A percentile compares a stretch with the other conserved stretches of the same genome.
Conservation (phyloP, 2,113 vertebrate species). For the Polypterus senegalus region DNA sequence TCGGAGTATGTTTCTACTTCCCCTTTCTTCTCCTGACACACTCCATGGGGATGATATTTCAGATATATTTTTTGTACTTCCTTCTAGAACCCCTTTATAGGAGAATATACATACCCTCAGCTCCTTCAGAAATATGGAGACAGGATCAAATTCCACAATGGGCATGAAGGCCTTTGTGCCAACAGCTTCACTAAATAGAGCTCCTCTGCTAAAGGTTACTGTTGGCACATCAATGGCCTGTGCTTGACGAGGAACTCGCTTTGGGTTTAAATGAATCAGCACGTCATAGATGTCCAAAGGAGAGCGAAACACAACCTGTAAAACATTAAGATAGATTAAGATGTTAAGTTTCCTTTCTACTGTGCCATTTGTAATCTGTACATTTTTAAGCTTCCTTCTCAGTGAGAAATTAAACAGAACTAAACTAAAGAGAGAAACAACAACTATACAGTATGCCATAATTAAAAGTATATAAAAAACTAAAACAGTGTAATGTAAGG, state of each 20-base stretch:
- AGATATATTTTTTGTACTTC: too few species aligned
- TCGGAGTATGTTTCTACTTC: too few species aligned
- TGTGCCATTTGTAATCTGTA: too few species aligned
- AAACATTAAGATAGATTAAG: neutral
- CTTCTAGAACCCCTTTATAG: neutral
- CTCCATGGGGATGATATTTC: too few species aligned
- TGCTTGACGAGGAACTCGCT: slow-evolving; percentile 67
- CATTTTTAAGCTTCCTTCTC: too few species aligned
- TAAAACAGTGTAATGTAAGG: too few species aligned
- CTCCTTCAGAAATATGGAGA: slow-evolving; percentile 66
- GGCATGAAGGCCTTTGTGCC: slow-evolving; percentile 50
- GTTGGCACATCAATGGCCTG: slow-evolving; percentile 61
- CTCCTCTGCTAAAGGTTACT: slow-evolving; percentile 53
- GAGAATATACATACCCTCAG: slow-evolving; percentile 56
- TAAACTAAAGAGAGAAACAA: too few species aligned
- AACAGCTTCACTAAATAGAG: slow-evolving; percentile 14
- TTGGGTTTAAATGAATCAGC: slow-evolving; percentile 68
- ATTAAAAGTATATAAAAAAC: too few species aligned
- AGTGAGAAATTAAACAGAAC: too few species aligned
- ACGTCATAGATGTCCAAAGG: slow-evolving; percentile 78
- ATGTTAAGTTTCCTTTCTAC: too few species aligned
- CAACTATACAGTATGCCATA: too few species aligned
- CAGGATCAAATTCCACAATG: slow-evolving; percentile 78
- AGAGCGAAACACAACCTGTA: slow-evolving; percentile 77
- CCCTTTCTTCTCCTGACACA: too few species aligned